Evolutionary conservation across 2,797 vertebrate genomes (phyloP).

Genomic region (Mycteria americana): DNA sequence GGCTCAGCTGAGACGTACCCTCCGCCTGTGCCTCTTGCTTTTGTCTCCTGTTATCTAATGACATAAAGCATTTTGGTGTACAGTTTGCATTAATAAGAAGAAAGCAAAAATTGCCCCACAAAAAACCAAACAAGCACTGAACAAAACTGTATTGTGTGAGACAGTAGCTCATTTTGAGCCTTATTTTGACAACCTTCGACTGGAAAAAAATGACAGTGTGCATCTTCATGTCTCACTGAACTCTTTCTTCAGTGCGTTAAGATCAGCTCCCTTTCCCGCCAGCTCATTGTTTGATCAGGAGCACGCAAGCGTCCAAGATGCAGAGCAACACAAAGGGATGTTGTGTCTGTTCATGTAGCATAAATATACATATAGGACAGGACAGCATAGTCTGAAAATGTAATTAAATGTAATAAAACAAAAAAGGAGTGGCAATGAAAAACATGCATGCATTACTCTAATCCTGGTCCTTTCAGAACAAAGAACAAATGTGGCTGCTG

Average conservation of each 20-base stretch:
- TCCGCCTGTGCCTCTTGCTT: not conserved
- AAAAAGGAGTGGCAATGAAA: not conserved
- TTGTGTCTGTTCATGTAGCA: conserved; percentile 43
- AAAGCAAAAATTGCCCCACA: not conserved
- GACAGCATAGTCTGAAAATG: not conserved
- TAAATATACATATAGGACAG: not conserved
- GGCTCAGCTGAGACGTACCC: not conserved
- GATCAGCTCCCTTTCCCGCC: conserved; percentile 5
- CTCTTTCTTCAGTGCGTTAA: conserved; percentile 27
- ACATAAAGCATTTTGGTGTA: not conserved
- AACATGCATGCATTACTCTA: not conserved
- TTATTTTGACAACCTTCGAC: conserved; percentile 5
- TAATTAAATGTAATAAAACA: conserved; percentile 7
- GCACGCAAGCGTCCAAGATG: not conserved
- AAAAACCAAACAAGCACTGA: not conserved
- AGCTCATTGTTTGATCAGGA: not conserved
- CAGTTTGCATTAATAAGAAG: not conserved
- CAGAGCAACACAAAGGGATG: conserved; percentile 21
- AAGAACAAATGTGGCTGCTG: not conserved
- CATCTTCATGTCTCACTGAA: conserved; percentile 48
- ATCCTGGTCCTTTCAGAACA: not conserved
- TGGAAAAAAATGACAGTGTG: not conserved
- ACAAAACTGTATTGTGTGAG: not conserved
- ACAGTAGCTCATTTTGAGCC: conserved; percentile 6
- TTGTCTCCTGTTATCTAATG: not conserved